Evolutionary conservation across 2,113 vertebrate species (phyloP), one percentile per base, ranked within the genome.

Genomic region (Archocentrus centrarchus): DNA sequence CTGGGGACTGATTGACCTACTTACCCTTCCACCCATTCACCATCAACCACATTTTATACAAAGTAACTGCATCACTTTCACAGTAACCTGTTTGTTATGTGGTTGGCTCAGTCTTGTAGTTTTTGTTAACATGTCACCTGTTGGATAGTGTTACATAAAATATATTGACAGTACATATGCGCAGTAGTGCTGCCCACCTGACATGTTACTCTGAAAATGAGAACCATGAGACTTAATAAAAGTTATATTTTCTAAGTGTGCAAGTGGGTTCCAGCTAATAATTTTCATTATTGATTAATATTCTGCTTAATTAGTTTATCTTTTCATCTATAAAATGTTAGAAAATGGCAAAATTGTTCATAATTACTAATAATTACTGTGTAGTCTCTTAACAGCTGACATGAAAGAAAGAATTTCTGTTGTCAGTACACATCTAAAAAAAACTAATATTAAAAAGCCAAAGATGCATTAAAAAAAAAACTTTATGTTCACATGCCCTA

Each of bases 41-140:
- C 37, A 44, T 90, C 89, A 89, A 89, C 88, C 85, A 81, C 89
- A 91, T 92, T 83, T 90, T 83, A 76, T 91, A 90, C 76, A 44
- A 83, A 90, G 82, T 82, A 87, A 85, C 81, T 77, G 85, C 86
- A 90, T 94, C 70, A 35, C 90, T 86, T 93, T 83, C 85, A 92
- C 81, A 89, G 82, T 88, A 86, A 91, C 81, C 77, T 92, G 87
- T 89, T 91, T 93, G 92, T 93, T 91, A 87, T 92, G 85, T 95
- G 86, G 85, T 92, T 86, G 83, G 83, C 79, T 88, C 92, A 76
- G 77, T 87, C 58, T 58, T 93, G 59, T 66, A 86, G 61, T 83
- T 91, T 86, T 59, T 87, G 75, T 85, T 44, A 78, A 79, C 62
- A 81, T 90, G 83, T 88, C 75, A 89, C 80, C 84, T 84, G 78